A percentile compares a stretch with the other conserved stretches of the same genome.
Conservation (phyloP, 2,888 invertebrate genomes). For the Saturnia pavonia region DNA sequence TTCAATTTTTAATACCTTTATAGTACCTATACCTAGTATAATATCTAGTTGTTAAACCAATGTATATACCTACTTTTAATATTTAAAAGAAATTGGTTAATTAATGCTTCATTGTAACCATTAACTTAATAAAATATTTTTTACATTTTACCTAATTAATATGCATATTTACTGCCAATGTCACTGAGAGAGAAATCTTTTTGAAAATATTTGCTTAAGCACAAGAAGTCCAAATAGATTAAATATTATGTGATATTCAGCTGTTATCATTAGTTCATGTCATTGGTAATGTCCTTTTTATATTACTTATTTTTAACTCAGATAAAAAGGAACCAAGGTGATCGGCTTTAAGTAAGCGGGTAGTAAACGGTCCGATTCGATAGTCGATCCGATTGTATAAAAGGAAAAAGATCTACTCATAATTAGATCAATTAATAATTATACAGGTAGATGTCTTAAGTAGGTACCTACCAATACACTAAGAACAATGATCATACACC, state of each 20-base stretch:
- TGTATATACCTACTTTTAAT: not conserved
- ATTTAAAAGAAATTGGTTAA: not conserved
- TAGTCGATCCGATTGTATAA: slow-evolving; percentile 5
- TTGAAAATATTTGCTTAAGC: not conserved
- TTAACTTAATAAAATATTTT: not conserved
- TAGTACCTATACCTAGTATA: not conserved
- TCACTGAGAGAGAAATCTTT: not conserved
- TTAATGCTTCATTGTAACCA: not conserved
- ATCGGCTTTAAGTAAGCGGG: slow-evolving; percentile 15
- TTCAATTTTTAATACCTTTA: not conserved
- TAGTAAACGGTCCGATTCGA: slow-evolving; percentile 12
- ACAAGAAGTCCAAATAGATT: not conserved
- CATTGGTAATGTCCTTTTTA: slow-evolving; percentile 4
- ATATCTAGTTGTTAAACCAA: not conserved
- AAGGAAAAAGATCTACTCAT: slow-evolving; percentile 9
- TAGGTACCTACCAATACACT: too few relatives aligned
- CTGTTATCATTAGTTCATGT: not conserved
- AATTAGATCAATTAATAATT: slow-evolving; percentile 9
- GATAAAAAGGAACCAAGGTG: slow-evolving; percentile 22
- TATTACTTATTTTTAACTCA: slow-evolving; percentile 2
- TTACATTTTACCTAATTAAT: not conserved
- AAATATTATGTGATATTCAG: not conserved
- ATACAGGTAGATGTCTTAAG: not conserved
- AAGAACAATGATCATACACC: not conserved
- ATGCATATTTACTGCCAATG: not conserved